Conservation (phyloP, 1,140 invertebrate genomes). For the Dendroctonus ponderosae region DNA sequence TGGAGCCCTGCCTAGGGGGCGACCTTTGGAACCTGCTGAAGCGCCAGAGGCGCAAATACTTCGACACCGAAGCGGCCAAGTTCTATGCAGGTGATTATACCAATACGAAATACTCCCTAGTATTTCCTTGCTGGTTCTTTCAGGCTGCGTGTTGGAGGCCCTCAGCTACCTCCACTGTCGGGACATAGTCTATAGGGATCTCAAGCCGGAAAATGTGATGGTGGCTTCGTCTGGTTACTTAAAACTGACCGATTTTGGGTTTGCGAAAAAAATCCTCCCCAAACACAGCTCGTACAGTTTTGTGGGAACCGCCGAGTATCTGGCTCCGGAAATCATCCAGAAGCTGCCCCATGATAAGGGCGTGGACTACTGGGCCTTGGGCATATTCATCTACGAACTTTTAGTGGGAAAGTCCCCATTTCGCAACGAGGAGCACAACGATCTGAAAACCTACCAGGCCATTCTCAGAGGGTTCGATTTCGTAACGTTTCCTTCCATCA, state of each 20-base stretch:
- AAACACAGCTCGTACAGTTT: slow-evolving; percentile 94
- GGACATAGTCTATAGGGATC: slow-evolving; percentile 88
- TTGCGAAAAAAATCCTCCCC: slow-evolving; percentile 81
- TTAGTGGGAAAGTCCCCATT: slow-evolving; percentile 94
- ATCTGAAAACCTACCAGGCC: slow-evolving; percentile 96
- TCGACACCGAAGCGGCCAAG: slow-evolving; percentile 80
- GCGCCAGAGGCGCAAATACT: slow-evolving; percentile 69
- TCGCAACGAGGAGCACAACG: slow-evolving; percentile 75
- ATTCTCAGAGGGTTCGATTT: slow-evolving; percentile 90
- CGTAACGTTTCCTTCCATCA: slow-evolving; percentile 77
- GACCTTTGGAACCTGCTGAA: slow-evolving; percentile 95
- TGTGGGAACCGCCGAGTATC: slow-evolving; percentile 91
- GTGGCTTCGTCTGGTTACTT: slow-evolving; percentile 84
- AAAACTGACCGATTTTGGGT: slow-evolving; percentile 98
- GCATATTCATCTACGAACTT: slow-evolving; percentile 90
- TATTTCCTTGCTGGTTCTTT: too few species aligned
- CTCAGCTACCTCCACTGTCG: slow-evolving; percentile 85
- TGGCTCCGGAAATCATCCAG: slow-evolving; percentile 93
- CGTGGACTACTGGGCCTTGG: slow-evolving; percentile 94
- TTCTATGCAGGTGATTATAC: slow-evolving; percentile 65
- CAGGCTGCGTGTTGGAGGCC: slow-evolving; percentile 88
- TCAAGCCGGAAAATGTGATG: slow-evolving; percentile 95
- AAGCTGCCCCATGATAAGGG: slow-evolving; percentile 88
- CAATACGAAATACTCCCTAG: slow-evolving; percentile 47
- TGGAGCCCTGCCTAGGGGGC: slow-evolving; percentile 95